Evolutionary conservation across 53 echinoderm and acorn worm genomes (phyloP).

Genomic region (Apostichopus leukothele): DNA sequence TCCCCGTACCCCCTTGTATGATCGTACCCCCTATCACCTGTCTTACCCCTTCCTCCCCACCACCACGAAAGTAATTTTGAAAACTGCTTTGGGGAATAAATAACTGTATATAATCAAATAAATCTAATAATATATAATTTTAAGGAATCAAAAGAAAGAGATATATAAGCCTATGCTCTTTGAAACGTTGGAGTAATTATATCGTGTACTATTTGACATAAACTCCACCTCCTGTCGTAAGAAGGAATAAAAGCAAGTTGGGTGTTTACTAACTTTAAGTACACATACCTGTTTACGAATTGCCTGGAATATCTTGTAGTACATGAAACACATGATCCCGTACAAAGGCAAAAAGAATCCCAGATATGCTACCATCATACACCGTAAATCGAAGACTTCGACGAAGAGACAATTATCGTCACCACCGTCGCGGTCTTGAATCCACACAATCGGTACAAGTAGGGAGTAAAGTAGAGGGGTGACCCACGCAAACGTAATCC

Average conservation of each 20-base stretch:
- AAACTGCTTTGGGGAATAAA: too few relatives aligned
- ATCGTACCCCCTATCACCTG: too few relatives aligned
- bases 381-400: constrained; percentile 41
- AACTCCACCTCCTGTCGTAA: too few relatives aligned
- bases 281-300: constrained; percentile 62
- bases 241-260: background rate
- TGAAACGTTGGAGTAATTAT: too few relatives aligned
- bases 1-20: too few relatives aligned
- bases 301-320: constrained; percentile 60
- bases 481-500: constrained; percentile 54
- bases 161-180: too few relatives aligned
- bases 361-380: constrained; percentile 55
- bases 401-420: constrained; percentile 36
- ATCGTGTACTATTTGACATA: too few relatives aligned
- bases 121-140: too few relatives aligned
- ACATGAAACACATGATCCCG: constrained; percentile 63
- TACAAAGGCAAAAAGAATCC: constrained; percentile 53
- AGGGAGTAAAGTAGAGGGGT: constrained; percentile 51
- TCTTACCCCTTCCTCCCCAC: too few relatives aligned
- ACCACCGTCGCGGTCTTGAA: constrained; percentile 24
- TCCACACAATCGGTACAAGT: constrained; percentile 62
- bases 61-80: too few relatives aligned
- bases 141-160: too few relatives aligned
- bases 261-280: background rate
- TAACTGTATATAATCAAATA: too few relatives aligned